Base-by-base conservation (phyloP, 2,797 vertebrate species). In the Brotula barbata region DNA sequence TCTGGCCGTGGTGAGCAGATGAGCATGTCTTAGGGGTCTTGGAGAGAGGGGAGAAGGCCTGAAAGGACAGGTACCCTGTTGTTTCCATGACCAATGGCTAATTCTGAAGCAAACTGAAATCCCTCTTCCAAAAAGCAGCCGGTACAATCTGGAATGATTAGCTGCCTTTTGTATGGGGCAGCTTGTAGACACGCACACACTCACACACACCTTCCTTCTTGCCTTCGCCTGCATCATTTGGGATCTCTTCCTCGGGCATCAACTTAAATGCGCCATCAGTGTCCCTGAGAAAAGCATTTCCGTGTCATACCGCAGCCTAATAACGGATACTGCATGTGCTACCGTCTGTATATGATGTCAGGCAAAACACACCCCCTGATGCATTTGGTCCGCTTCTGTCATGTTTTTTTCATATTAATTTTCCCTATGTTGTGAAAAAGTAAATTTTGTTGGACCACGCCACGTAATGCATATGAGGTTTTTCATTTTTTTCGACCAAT, bases 111-210 rank as follows among this genome's bases (percentile, higher is more conserved):
- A 83, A 77, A 75, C 68, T 68, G 44, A 80, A 82, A 84, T 83
- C 85, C 80, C 67, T 21, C 53, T 64, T 66, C 47, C 22, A 39
- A 62, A 86, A 72, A 86, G 88, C 87, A 91, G 85, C 88, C 84
- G 59, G 77, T 67, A 72, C 71, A 89, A 91, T 89, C 91, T 88
- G 87, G 71, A 89, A 85, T 90, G 87, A 94, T 93, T 86, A 85
- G 75, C 71, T 82, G 23, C 6, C 77, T 79, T 89, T 91, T 91
- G 86, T 91, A 82, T 80, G 73, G 72, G 81, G 64, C 82, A 83
- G 56, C 85, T 88, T 84, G 86, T 80, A 75, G 41, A 19, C 83
- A 39, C 15, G 5, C 15, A 14, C 15, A n/a, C 37, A 39, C 88
- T 83, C 82, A 58, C 46, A 16, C 49, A 47, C 16, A 52, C 49